These are phyloP conservation scores for Hypanus sabinus DNA, from an alignment of 2,113 vertebrate genomes.

Conservation along the genomic window DNA sequence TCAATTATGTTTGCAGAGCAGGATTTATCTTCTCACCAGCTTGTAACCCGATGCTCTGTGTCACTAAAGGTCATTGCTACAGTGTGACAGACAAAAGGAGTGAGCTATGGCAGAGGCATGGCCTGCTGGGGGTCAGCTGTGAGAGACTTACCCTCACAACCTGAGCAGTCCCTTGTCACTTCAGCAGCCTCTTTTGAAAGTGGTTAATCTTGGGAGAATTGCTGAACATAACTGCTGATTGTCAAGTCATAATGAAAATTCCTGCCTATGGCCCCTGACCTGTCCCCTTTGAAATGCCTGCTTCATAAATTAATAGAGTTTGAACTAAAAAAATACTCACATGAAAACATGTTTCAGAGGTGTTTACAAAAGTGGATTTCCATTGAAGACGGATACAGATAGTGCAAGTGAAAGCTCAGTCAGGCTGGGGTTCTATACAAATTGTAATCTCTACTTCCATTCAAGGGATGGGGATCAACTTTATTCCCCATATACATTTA, in stretches of 20 bases:
- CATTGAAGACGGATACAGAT: not conserved
- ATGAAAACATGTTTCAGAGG: not conserved
- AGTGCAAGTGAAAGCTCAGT: not conserved
- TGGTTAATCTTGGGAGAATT: slow-evolving; percentile 15
- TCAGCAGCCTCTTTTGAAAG: slow-evolving; percentile 11
- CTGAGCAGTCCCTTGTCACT: slow-evolving; percentile 27
- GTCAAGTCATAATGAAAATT: slow-evolving; percentile 39
- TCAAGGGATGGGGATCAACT: not conserved
- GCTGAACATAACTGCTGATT: slow-evolving; percentile 22
- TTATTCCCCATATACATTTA: too few species aligned
- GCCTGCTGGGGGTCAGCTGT: not conserved
- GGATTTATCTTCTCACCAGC: not conserved
- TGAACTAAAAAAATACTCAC: not conserved
- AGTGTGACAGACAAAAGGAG: not conserved
- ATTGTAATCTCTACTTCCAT: not conserved
- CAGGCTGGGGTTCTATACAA: not conserved
- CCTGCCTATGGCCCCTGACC: slow-evolving; percentile 32
- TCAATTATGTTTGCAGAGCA: not conserved
- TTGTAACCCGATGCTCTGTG: slow-evolving; percentile 10
- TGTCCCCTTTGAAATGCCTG: not conserved
- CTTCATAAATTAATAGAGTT: not conserved
- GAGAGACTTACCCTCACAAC: slow-evolving; percentile 35
- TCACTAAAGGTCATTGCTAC: not conserved
- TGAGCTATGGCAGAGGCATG: not conserved
- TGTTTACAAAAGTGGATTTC: not conserved